Percentiles rank a stretch among this genome's conserved stretches.
These are phyloP conservation scores for Diglossa brunneiventris DNA, from an alignment of 2,113 vertebrate genomes.

Conservation along the genomic window DNA sequence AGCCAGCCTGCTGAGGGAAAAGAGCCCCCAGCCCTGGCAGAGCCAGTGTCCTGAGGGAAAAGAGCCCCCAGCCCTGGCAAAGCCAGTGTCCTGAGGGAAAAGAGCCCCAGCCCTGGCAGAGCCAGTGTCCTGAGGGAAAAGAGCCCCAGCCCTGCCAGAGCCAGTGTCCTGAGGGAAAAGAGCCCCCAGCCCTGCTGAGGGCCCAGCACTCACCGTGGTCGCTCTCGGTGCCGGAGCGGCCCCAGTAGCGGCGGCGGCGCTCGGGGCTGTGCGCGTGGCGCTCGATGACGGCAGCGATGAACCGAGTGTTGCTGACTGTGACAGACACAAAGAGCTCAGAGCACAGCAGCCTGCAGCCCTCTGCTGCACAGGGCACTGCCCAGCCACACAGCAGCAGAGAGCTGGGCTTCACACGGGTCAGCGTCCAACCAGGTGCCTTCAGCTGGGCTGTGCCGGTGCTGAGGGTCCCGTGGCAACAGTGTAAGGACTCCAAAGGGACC, in stretches of 20 bases:
- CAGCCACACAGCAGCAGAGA: neutral
- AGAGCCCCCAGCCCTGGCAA: too few species aligned
- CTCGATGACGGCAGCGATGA: constrained; percentile 96
- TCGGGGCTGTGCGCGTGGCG: constrained; percentile 95
- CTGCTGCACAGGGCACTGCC: neutral
- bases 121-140: too few species aligned
- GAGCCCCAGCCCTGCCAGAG: too few species aligned
- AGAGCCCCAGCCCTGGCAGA: too few species aligned
- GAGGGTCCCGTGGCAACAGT: neutral
- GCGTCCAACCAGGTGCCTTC: neutral
- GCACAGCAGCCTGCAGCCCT: neutral
- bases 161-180: too few species aligned
- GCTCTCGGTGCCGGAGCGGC: constrained; percentile 93
- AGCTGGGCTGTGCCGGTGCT: neutral
- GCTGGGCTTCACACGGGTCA: neutral
- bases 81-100: too few species aligned
- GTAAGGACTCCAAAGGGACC: neutral
- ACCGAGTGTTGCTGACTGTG: constrained; percentile 94
- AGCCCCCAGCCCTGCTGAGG: too few species aligned
- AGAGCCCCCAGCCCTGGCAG: neutral
- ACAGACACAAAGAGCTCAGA: neutral
- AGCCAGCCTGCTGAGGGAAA: neutral
- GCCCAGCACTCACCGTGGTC: constrained; percentile 84
- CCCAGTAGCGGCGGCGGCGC: constrained; percentile 94
- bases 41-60: too few species aligned